phyloP scores from a whole-genome alignment of 2,888 invertebrate species.

The Pristionchus mayeri region DNA sequence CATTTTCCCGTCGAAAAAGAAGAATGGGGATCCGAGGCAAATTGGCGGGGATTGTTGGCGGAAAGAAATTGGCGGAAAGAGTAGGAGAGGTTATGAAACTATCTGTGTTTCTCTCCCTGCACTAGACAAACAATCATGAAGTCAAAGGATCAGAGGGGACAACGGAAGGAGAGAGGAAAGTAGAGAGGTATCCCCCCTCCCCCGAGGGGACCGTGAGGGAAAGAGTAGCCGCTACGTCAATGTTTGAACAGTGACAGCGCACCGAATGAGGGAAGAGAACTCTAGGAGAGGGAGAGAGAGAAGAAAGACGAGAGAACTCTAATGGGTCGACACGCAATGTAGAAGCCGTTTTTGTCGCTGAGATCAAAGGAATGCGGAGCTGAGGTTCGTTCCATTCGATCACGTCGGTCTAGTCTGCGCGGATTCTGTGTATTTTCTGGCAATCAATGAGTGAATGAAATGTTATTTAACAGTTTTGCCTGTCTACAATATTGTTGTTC shows the following conservation, averaged over 20 bases:
- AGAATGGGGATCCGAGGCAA: too few species aligned
- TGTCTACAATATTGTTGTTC: too few species aligned
- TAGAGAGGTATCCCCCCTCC: too few species aligned
- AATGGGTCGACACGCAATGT: neutral
- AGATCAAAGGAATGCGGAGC: neutral
- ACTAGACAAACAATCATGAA: neutral
- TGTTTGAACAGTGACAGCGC: neutral
- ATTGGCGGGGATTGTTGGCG: too few species aligned
- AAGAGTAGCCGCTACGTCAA: neutral
- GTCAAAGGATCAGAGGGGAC: neutral
- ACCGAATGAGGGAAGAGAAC: neutral
- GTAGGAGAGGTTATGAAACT: slow-evolving; percentile 36
- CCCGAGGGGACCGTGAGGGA: neutral
- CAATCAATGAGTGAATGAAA: too few species aligned
- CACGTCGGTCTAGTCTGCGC: neutral
- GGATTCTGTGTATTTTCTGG: too few species aligned
- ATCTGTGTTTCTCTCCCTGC: neutral
- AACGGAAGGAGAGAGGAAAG: neutral
- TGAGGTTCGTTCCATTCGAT: neutral
- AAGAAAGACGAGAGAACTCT: too few species aligned
- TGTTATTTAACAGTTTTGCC: too few species aligned
- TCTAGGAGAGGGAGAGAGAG: too few species aligned
- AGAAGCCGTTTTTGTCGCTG: neutral
- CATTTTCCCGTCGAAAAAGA: neutral
- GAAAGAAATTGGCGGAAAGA: too few species aligned